Percentiles rank a stretch among this genome's conserved stretches.
These are phyloP conservation scores for Drosophila santomea DNA, from an alignment of 1,140 invertebrate genomes.

Conservation along the genomic window DNA sequence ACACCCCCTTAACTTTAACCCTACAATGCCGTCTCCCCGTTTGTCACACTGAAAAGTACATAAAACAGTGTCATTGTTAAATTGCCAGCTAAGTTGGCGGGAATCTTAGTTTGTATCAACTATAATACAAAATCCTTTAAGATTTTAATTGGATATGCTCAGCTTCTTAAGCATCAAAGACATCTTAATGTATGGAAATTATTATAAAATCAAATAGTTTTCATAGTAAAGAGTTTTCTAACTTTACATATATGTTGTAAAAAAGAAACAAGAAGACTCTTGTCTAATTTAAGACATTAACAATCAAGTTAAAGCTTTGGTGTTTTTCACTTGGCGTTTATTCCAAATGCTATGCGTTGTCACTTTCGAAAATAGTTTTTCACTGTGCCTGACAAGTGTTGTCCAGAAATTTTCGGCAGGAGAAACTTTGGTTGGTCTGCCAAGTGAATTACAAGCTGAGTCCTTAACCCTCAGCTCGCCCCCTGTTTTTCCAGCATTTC, in stretches of 20 bases:
- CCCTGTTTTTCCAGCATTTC: constrained; percentile 4
- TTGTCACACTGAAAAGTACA: constrained; percentile 6
- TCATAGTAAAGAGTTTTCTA: too few species aligned
- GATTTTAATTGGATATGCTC: background rate
- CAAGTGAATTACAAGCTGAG: constrained; percentile 65
- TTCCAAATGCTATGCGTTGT: too few species aligned
- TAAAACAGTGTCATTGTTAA: background rate
- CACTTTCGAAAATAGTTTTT: background rate
- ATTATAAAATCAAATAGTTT: too few species aligned
- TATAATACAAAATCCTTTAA: background rate
- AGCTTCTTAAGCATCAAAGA: too few species aligned
- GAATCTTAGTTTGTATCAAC: background rate
- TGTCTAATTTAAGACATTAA: too few species aligned
- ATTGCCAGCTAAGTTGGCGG: background rate
- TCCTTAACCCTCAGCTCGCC: constrained; percentile 27
- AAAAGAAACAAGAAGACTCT: too few species aligned
- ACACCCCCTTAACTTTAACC: background rate
- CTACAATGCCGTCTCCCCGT: background rate
- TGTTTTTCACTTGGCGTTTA: too few species aligned
- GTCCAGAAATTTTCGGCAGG: constrained; percentile 19
- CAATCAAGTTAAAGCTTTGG: too few species aligned
- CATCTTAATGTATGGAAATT: too few species aligned
- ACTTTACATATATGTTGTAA: too few species aligned
- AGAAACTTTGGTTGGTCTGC: constrained; percentile 53
- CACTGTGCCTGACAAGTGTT: background rate